Conservation (phyloP, 2,888 invertebrate genomes). For the Drosophila prostipennis region DNA sequence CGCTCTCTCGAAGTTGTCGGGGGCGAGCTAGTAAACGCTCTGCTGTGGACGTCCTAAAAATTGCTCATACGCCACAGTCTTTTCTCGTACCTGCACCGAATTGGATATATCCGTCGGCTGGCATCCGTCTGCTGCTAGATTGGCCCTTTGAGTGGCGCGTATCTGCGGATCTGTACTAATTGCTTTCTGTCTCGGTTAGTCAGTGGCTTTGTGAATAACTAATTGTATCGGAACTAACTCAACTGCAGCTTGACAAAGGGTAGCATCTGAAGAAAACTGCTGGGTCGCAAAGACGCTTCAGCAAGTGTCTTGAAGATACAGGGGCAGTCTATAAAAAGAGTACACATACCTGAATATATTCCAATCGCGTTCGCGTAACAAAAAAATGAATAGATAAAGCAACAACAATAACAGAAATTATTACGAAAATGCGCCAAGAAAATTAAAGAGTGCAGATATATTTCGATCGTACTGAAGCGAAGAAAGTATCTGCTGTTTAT, state of each 20-base stretch:
- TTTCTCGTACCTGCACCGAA: constrained; percentile 67
- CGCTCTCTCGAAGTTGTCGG: too few species aligned
- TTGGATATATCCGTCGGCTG: constrained; percentile 64
- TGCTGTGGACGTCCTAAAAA: too few species aligned
- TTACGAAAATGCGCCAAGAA: constrained; percentile 56
- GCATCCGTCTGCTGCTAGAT: constrained; percentile 45
- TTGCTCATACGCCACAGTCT: constrained; percentile 27
- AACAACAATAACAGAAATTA: constrained; percentile 24
- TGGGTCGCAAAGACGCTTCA: constrained; percentile 9
- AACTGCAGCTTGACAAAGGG: constrained; percentile 43
- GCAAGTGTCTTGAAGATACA: constrained; percentile 44
- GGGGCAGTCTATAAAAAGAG: constrained; percentile 16
- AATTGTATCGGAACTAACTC: constrained; percentile 5
- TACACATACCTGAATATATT: constrained; percentile 22
- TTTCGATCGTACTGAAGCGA: constrained; percentile 28
- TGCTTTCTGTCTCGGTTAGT: constrained; percentile 18
- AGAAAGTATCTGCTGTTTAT: constrained; percentile 62
- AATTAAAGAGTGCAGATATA: constrained; percentile 29
- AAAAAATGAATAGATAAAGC: constrained; percentile 22
- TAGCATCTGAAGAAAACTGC: constrained; percentile 50
- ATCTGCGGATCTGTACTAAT: constrained; percentile 42
- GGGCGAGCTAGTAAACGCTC: too few species aligned
- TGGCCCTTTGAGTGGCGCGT: constrained; percentile 39
- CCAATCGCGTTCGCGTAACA: constrained; percentile 54
- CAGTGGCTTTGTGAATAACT: constrained; percentile 22